These are phyloP conservation scores for Hippocampus barbouri DNA, from an alignment of 2,113 vertebrate species.

Conservation along the genomic window DNA sequence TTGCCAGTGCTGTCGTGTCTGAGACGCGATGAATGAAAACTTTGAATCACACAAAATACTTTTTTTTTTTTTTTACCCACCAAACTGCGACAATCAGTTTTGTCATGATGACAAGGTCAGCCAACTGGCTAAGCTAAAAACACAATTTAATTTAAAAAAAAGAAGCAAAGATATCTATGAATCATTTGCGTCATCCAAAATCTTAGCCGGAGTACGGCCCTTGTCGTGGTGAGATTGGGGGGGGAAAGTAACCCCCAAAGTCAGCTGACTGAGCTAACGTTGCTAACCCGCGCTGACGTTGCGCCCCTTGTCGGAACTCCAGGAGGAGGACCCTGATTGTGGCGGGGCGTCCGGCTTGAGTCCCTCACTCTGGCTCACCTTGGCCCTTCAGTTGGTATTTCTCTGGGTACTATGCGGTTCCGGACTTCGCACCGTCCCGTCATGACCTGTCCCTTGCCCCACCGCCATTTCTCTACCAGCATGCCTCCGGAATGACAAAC, in stretches of 20 bases:
- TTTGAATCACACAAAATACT: background rate
- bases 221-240: background rate
- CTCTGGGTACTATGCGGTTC: constrained; percentile 84
- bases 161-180: background rate
- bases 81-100: no score
- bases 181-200: background rate
- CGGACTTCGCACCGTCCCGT: constrained; percentile 69
- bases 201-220: background rate
- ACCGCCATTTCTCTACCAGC: constrained; percentile 39
- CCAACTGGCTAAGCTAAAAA: background rate
- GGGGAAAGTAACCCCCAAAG: background rate
- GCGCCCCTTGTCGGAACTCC: constrained; percentile 30
- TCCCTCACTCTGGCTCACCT: constrained; percentile 80
- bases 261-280: background rate
- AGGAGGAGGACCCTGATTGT: constrained; percentile 88
- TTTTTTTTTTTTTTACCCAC: background rate
- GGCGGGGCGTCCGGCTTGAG: constrained; percentile 85
- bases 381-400: constrained; percentile 79
- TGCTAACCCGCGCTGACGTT: background rate
- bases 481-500: constrained; percentile 35
- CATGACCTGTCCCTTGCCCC: constrained; percentile 74
- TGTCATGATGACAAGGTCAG: background rate
- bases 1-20: background rate
- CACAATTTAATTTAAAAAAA: background rate
- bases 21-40: background rate